Base-by-base conservation (phyloP, 2,888 invertebrate species). In the Oxystoma pomonae region DNA sequence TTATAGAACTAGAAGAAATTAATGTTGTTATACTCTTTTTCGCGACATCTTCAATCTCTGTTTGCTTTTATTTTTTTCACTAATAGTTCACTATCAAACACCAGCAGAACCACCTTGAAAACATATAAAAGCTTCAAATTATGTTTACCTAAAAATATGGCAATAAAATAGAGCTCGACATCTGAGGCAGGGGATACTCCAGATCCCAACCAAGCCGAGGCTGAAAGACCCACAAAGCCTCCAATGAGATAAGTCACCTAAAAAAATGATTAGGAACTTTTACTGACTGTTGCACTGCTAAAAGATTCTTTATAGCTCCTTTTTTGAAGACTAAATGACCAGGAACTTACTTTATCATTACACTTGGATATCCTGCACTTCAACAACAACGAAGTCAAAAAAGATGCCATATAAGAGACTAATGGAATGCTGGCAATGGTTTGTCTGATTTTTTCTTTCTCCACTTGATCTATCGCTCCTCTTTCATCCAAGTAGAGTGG, bases 401-500 rank as follows among this genome's bases (percentile, higher is more conserved):
- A 91, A 0, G 95, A 94, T 1, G 92, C 86, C 19, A 90, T 75
- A 73, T 90, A 92, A 19, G 89, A 85, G n/a, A 87, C 87, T 56
- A 92, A 80, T 0, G 92, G 92, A 2, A 92, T 89, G 59, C 87
- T 89, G 2, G 92, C 92, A n/a, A 92, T 83, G 16, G 88, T 83
- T 74, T 91, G 88, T 3, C 85, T 71, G 49, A 72, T 63, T 60
- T 65, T 68, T 19, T 70, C 69, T 59, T 68, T 70, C 21, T 68
- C 69, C 9, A 68, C 62, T 20, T 66, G 61, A 55, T 71, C 67
- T 52, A 67, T 66, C 0, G 81, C 73, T 50, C 85, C 80, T 3
- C 86, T 81, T 77, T 90, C 89, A 72, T 92, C 91, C 62, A 96
- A 83, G 78, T 93, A 96, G 71, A 96, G 82, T 1, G 96, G 94